Conservation (phyloP, 2,797 vertebrate genomes). For the Enoplosus armatus region DNA sequence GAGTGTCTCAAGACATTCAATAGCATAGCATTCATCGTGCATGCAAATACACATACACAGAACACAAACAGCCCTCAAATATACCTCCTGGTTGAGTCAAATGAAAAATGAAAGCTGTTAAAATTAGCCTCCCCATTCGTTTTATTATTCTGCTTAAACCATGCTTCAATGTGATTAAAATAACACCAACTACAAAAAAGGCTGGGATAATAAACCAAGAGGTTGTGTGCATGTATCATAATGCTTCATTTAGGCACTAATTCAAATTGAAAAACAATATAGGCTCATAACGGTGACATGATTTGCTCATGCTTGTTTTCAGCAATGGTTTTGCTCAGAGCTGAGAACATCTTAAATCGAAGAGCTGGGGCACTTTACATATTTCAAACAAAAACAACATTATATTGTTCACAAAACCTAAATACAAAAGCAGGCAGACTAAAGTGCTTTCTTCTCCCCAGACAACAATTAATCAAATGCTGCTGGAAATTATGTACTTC, state of each 20-base stretch:
- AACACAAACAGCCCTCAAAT: conserved; percentile 38
- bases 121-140: conserved; percentile 63
- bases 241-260: conserved; percentile 82
- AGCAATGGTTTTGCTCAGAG: conserved; percentile 62
- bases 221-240: conserved; percentile 74
- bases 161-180: conserved; percentile 80
- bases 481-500: conserved; percentile 36
- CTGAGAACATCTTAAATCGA: conserved; percentile 74
- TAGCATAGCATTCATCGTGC: conserved; percentile 18
- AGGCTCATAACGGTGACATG: conserved; percentile 71
- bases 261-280: conserved; percentile 84
- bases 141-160: conserved; percentile 67
- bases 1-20: conserved; percentile 34
- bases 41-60: neutral
- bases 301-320: conserved; percentile 77
- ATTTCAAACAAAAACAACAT: conserved; percentile 57
- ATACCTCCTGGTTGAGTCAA: conserved; percentile 53
- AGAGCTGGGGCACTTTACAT: conserved; percentile 53
- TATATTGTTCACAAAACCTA: conserved; percentile 40
- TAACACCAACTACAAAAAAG: conserved; percentile 65
- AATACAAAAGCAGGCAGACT: conserved; percentile 43
- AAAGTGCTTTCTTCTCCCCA: conserved; percentile 23
- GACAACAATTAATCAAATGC: conserved; percentile 42
- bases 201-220: conserved; percentile 61
- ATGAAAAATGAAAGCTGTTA: conserved; percentile 67